phyloP scores from a whole-genome alignment of 2,113 vertebrate genomes.

The Struthidea cinerea region DNA sequence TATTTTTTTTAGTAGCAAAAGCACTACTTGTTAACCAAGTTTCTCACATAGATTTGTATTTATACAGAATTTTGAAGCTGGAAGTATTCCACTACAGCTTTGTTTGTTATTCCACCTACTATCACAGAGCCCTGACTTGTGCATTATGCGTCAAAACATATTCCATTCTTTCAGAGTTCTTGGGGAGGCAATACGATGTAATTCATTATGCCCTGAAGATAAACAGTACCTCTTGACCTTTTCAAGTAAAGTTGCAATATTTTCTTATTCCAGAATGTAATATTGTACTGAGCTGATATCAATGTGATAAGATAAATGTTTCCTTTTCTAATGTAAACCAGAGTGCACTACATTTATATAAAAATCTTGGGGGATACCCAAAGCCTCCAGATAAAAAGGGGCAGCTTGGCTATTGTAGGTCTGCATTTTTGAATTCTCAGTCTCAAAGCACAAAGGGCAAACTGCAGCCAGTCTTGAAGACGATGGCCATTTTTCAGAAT shows the following conservation, averaged over 20 bases:
- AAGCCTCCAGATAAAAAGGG: constrained; percentile 59
- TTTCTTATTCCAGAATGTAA: constrained; percentile 67
- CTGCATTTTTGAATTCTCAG: constrained; percentile 32
- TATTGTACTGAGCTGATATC: constrained; percentile 57
- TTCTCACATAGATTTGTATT: not conserved
- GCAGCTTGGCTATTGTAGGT: constrained; percentile 23
- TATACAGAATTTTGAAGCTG: not conserved
- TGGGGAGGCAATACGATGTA: not conserved
- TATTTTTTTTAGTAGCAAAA: not conserved
- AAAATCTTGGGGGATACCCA: constrained; percentile 56
- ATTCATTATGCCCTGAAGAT: constrained; percentile 61
- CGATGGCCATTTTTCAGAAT: not conserved
- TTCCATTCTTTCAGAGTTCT: constrained; percentile 30
- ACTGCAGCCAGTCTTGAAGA: not conserved
- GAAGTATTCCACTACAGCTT: not conserved
- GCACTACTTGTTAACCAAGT: not conserved
- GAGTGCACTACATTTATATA: constrained; percentile 60
- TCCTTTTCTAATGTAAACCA: constrained; percentile 67
- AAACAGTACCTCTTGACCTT: constrained; percentile 69
- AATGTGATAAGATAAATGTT: constrained; percentile 68
- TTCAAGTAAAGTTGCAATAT: constrained; percentile 67
- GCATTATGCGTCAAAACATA: constrained; percentile 31
- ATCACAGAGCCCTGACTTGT: not conserved
- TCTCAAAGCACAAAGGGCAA: constrained; percentile 37
- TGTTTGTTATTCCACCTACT: constrained; percentile 30